Percentiles rank a stretch among this genome's conserved stretches.
Evolutionary conservation across 2,888 invertebrate species (phyloP).

Genomic region (Achlya flavicornis): DNA sequence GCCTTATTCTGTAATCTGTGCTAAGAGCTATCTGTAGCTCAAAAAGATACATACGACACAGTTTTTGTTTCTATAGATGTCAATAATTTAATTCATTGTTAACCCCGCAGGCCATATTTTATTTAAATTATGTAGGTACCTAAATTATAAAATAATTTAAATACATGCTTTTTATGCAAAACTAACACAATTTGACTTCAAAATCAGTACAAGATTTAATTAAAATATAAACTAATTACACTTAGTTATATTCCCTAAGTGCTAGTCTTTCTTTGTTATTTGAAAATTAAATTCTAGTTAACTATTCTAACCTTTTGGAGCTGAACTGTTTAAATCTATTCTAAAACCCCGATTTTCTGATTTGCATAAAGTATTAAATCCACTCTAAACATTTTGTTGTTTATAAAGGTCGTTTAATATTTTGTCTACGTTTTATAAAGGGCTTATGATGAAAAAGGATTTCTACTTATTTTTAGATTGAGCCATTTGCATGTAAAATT

Average conservation of each 20-base stretch:
- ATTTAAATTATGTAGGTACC: no score
- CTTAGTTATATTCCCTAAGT: not conserved
- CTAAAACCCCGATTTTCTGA: conserved; percentile 1
- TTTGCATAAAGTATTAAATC: conserved; percentile 2
- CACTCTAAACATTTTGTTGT: not conserved
- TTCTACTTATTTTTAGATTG: conserved; percentile 2
- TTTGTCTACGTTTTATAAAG: not conserved
- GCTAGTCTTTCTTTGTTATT: not conserved
- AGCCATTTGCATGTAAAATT: conserved; percentile 3
- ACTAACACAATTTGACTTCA: not conserved
- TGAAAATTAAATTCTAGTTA: not conserved
- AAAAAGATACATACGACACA: no score
- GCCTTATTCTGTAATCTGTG: no score
- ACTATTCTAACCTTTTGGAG: not conserved
- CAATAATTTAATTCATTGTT: no score
- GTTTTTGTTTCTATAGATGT: no score
- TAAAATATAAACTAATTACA: not conserved
- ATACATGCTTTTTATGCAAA: no score
- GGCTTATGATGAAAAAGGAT: conserved; percentile 1
- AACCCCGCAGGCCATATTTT: no score
- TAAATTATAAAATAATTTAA: no score
- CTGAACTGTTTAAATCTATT: not conserved
- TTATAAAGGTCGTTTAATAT: conserved; percentile 2
- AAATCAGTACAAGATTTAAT: not conserved
- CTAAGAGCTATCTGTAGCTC: no score